These are phyloP conservation scores for Muscicapa adusta DNA, from an alignment of 2,113 vertebrate genomes.

Conservation along the genomic window DNA sequence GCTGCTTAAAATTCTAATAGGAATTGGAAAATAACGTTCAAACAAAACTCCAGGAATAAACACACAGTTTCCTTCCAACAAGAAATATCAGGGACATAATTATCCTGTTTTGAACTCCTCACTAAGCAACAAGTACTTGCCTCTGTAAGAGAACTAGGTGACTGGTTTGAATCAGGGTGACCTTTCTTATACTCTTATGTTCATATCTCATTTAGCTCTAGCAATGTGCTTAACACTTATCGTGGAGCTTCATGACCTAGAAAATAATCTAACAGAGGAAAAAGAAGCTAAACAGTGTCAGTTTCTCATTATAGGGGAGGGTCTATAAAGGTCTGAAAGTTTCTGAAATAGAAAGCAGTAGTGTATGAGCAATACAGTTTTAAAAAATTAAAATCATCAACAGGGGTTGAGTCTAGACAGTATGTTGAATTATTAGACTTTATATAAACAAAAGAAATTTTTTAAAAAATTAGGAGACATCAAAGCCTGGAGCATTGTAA, in stretches of 20 bases:
- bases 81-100: background rate
- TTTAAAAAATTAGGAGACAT: background rate
- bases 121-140: background rate
- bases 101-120: background rate
- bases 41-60: background rate
- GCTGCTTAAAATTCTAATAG: background rate
- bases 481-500: background rate
- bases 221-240: background rate
- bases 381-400: background rate
- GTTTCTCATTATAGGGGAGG: background rate
- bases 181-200: background rate
- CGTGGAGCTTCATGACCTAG: background rate
- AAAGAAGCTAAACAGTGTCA: background rate
- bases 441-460: background rate
- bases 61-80: background rate
- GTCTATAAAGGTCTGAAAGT: background rate
- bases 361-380: background rate
- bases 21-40: background rate
- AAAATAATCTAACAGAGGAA: background rate
- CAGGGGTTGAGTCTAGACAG: background rate
- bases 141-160: background rate
- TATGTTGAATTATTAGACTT: background rate
- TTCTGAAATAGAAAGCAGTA: background rate
- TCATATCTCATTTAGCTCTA: background rate
- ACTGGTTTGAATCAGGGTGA: background rate